phyloP scores from a whole-genome alignment of 2,797 vertebrate species.

The Glossophaga mutica region DNA sequence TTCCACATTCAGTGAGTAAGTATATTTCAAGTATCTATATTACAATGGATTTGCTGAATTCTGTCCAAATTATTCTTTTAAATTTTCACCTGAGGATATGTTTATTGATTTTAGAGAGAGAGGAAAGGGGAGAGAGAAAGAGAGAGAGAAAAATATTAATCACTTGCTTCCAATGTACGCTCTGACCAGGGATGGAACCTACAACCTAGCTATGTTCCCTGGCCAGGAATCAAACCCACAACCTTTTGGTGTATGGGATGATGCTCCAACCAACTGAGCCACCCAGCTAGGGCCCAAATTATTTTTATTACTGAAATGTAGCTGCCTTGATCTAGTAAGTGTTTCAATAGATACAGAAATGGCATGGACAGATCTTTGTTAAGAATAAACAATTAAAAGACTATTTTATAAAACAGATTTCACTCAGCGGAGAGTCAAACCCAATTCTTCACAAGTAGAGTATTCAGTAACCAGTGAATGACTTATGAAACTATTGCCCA shows the following conservation, averaged over 20 bases:
- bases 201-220: too few relatives aligned
- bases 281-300: not conserved
- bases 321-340: not conserved
- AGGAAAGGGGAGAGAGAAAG: too few relatives aligned
- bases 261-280: not conserved
- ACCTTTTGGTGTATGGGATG: not conserved
- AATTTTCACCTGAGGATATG: not conserved
- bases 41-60: not conserved
- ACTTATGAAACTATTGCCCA: not conserved
- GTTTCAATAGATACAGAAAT: not conserved
- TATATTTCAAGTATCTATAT: not conserved
- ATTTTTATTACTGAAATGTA: constrained; percentile 24
- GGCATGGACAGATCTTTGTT: not conserved
- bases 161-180: not conserved
- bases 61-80: not conserved
- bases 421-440: not conserved
- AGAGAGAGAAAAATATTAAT: not conserved
- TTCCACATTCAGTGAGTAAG: not conserved
- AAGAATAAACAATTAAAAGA: not conserved
- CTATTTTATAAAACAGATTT: constrained; percentile 4
- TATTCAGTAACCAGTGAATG: not conserved
- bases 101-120: not conserved
- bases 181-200: not conserved
- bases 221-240: not conserved
- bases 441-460: not conserved